Conservation (phyloP, 2,797 vertebrate genomes). For the Mormyrus hasselquistii region DNA sequence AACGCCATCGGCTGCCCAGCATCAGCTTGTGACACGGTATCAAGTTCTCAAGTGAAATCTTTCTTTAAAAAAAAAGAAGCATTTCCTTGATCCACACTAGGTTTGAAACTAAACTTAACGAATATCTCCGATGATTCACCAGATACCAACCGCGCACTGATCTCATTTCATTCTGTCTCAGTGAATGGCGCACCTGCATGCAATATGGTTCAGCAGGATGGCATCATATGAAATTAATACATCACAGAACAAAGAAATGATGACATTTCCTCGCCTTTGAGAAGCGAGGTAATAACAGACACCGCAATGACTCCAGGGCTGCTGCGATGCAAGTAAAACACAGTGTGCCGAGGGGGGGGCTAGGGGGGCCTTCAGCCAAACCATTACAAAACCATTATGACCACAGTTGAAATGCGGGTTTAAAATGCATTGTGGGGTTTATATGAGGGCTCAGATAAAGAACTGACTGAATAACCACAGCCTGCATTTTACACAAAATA, state of each 20-base stretch:
- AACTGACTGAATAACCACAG: neutral
- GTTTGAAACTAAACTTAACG: neutral
- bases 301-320: neutral
- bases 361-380: neutral
- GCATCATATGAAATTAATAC: neutral
- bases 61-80: neutral
- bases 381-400: neutral
- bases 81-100: neutral
- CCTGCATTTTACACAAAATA: neutral
- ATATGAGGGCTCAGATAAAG: neutral
- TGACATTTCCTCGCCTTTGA: conserved; percentile 9
- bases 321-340: neutral
- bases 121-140: neutral
- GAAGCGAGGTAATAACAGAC: neutral
- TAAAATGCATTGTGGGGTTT: neutral
- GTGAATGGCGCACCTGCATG: neutral
- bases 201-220: neutral
- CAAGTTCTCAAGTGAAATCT: neutral
- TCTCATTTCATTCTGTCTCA: neutral
- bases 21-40: neutral
- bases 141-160: neutral
- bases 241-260: neutral
- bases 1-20: neutral
- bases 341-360: neutral
- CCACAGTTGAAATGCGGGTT: neutral